phyloP scores from a whole-genome alignment of 2,888 invertebrate genomes.

The Stenotaenia linearis region DNA sequence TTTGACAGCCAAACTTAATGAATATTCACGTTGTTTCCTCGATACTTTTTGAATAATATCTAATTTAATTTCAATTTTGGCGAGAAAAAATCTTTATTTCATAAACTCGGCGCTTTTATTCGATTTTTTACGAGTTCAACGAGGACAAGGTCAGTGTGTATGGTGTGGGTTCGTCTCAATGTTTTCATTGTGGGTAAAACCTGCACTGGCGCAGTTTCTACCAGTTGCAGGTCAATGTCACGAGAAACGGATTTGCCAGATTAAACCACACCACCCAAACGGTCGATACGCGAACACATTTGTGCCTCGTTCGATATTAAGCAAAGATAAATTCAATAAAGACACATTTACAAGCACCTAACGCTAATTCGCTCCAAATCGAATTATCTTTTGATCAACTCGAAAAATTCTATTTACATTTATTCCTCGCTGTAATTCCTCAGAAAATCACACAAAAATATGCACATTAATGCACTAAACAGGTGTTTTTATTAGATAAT shows the following conservation, averaged over 20 bases:
- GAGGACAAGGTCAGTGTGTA: background rate
- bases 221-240: constrained; percentile 15
- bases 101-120: background rate
- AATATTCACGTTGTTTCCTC: too few species aligned
- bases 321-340: background rate
- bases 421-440: too few species aligned
- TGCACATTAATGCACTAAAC: too few species aligned
- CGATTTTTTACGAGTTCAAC: background rate
- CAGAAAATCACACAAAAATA: too few species aligned
- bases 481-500: too few species aligned
- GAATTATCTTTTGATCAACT: too few species aligned
- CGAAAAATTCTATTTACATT: too few species aligned
- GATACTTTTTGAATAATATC: too few species aligned
- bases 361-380: too few species aligned
- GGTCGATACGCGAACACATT: background rate
- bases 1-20: too few species aligned
- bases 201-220: background rate
- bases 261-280: background rate
- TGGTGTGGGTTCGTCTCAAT: background rate
- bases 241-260: background rate
- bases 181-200: background rate
- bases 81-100: background rate
- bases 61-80: too few species aligned
- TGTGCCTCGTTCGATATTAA: background rate
- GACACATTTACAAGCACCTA: background rate